These are phyloP conservation scores for Ophthalmolycus amberensis DNA, from an alignment of 2,113 vertebrate genomes.

Conservation along the genomic window DNA sequence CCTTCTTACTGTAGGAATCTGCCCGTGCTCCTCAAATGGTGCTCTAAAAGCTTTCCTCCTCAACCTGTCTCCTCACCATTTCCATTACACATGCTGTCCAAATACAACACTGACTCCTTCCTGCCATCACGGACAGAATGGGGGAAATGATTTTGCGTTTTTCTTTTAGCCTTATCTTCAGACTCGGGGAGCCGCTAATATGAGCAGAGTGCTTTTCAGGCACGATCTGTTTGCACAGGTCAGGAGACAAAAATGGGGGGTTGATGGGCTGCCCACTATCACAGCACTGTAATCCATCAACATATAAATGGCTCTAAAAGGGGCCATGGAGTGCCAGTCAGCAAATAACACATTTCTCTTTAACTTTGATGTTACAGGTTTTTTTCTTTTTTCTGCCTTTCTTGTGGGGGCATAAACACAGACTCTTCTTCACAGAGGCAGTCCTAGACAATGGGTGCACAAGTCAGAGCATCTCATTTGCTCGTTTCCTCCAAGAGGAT, in stretches of 20 bases:
- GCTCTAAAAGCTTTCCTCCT: slow-evolving; percentile 59
- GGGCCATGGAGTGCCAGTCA: slow-evolving; percentile 9
- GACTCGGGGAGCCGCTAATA: slow-evolving; percentile 71
- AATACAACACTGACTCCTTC: slow-evolving; percentile 66
- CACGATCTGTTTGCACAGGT: slow-evolving; percentile 66
- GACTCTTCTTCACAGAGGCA: neutral
- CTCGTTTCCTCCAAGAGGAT: neutral
- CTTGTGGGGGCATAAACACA: no score
- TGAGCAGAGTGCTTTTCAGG: slow-evolving; percentile 77
- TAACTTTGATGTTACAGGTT: neutral
- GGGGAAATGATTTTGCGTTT: slow-evolving; percentile 69
- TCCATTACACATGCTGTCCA: slow-evolving; percentile 53
- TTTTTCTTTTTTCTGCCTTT: neutral
- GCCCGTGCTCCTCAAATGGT: slow-evolving; percentile 22
- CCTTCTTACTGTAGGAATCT: slow-evolving; percentile 37
- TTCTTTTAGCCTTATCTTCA: slow-evolving; percentile 74
- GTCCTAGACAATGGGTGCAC: neutral
- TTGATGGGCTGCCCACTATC: slow-evolving; percentile 45
- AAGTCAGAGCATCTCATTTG: neutral
- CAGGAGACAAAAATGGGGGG: slow-evolving; percentile 26
- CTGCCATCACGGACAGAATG: slow-evolving; percentile 61
- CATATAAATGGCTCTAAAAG: slow-evolving; percentile 26
- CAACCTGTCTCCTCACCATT: slow-evolving; percentile 25
- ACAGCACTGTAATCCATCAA: slow-evolving; percentile 25
- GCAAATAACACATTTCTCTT: slow-evolving; percentile 33